phyloP scores from a whole-genome alignment of 2,113 vertebrate genomes.

The Centropus unirufus region DNA sequence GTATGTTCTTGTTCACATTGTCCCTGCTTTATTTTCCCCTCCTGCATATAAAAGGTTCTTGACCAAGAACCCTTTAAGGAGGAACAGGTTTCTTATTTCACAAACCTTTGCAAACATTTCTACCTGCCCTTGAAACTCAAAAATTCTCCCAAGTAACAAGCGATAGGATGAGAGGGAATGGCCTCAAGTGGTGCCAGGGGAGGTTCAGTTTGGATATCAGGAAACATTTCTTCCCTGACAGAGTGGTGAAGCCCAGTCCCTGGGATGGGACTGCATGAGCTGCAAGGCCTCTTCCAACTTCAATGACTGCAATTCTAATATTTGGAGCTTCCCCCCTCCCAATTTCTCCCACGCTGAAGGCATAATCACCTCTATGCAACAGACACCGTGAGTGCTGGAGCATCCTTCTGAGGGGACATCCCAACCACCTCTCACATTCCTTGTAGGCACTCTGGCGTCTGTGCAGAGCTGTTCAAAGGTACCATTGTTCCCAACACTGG shows the following conservation, averaged over 20 bases:
- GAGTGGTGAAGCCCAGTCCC: no score
- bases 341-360: neutral
- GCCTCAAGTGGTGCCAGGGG: no score
- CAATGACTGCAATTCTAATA: no score
- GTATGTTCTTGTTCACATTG: neutral
- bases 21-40: neutral
- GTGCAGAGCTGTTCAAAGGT: neutral
- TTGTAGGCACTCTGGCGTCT: neutral
- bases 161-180: no score
- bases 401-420: neutral
- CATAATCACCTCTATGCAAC: fast-evolving
- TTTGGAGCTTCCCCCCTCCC: neutral
- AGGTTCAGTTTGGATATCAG: no score
- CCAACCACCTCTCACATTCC: neutral
- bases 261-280: no score
- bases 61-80: neutral
- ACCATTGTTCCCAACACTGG: neutral
- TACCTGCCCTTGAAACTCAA: no score
- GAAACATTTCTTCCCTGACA: no score
- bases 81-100: neutral
- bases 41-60: neutral
- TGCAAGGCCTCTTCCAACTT: no score
- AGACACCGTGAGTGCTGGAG: neutral
- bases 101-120: neutral
- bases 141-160: no score